phyloP scores from a whole-genome alignment of 1,140 invertebrate species.

The Paralvinella palmiformis region DNA sequence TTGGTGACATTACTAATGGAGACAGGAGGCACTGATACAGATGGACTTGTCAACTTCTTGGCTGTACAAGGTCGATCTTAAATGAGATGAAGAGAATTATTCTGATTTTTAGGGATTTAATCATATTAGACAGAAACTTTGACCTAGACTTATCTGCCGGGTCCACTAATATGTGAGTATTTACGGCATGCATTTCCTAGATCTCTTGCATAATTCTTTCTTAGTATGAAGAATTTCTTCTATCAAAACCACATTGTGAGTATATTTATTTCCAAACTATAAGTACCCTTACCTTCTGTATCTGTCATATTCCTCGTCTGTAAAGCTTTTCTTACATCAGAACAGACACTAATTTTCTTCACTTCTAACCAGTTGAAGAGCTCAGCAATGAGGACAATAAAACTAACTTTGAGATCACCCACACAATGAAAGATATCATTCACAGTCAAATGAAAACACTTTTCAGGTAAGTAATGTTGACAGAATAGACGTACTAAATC shows the following conservation, averaged over 20 bases:
- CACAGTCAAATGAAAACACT: conserved; percentile 89
- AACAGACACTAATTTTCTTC: conserved; percentile 11
- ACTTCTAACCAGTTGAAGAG: conserved; percentile 87
- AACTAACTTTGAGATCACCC: conserved; percentile 67
- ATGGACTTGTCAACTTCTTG: neutral
- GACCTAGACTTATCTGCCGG: no score
- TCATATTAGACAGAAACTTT: no score
- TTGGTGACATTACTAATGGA: conserved; percentile 20
- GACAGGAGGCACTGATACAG: neutral
- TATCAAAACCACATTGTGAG: no score
- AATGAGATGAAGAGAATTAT: no score
- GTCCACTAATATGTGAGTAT: no score
- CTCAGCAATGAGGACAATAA: conserved; percentile 89
- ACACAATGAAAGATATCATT: conserved; percentile 94
- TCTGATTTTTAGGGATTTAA: no score
- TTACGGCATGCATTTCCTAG: no score
- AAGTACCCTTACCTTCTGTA: no score
- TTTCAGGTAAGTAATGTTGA: conserved; percentile 68
- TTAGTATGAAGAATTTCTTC: no score
- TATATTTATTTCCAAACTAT: no score
- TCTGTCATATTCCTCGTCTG: no score
- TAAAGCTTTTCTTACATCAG: neutral
- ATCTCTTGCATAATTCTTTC: no score
- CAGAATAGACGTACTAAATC: conserved; percentile 85
- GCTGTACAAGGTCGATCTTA: conserved; percentile 1